Percentiles rank a stretch among this genome's conserved stretches.
phyloP scores from a whole-genome alignment of 2,113 vertebrate genomes.

The Sebastes schlegelii region DNA sequence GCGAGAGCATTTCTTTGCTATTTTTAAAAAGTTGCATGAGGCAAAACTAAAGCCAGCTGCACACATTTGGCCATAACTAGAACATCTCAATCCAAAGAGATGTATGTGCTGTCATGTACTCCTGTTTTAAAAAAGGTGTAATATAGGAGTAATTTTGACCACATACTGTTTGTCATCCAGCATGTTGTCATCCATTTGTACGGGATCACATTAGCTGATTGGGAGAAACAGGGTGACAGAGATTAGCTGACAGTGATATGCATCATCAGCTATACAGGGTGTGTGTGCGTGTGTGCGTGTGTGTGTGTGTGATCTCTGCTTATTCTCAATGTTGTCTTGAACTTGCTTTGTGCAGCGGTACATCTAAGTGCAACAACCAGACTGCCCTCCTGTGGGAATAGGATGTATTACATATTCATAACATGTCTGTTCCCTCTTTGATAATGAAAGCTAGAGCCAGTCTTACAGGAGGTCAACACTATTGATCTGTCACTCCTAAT shows the following conservation, averaged over 20 bases:
- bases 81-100: not conserved
- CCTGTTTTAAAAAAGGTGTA: not conserved
- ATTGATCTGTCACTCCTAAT: constrained; percentile 2
- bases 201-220: constrained; percentile 31
- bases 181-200: constrained; percentile 33
- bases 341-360: constrained; percentile 21
- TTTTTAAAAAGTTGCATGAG: not conserved
- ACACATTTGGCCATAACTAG: constrained; percentile 3
- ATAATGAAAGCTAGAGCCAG: constrained; percentile 32
- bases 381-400: constrained; percentile 72
- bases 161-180: constrained; percentile 37
- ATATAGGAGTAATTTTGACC: constrained; percentile 13
- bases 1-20: constrained; percentile 3
- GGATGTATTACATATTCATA: constrained; percentile 30
- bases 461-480: constrained; percentile 12
- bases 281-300: not conserved
- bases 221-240: constrained; percentile 25
- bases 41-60: constrained; percentile 36
- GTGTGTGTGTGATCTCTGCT: constrained; percentile 17
- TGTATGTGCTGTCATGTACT: not conserved
- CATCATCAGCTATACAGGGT: constrained; percentile 48
- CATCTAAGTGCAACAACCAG: constrained; percentile 28
- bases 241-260: constrained; percentile 56
- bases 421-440: not conserved
- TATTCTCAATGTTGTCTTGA: constrained; percentile 39